Conservation (phyloP, 2,797 vertebrate genomes). For the Caiman crocodilus region DNA sequence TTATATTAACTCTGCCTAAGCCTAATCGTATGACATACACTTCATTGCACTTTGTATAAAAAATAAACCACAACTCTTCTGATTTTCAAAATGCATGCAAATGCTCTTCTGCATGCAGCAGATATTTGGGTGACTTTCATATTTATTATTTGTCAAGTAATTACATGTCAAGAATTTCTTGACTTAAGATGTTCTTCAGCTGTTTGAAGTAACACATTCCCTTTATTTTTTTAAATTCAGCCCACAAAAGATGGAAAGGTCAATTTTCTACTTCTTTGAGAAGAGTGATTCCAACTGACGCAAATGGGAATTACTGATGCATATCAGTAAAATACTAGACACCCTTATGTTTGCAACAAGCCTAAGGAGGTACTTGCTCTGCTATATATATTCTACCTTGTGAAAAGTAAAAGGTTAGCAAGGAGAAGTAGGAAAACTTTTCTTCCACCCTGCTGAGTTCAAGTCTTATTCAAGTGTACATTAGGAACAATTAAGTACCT, state of each 20-base stretch:
- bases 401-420: slow-evolving; percentile 3
- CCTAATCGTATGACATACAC: slow-evolving; percentile 2
- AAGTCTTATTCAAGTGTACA: slow-evolving; percentile 3
- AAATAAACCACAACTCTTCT: neutral
- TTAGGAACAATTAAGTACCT: neutral
- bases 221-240: slow-evolving; percentile 19
- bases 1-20: slow-evolving; percentile 40
- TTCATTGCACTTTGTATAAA: neutral
- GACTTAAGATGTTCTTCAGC: neutral
- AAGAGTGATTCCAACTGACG: neutral
- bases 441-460: neutral
- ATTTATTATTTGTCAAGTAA: neutral
- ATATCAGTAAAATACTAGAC: neutral
- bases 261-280: neutral
- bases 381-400: neutral
- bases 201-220: slow-evolving; percentile 3
- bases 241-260: neutral
- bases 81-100: neutral
- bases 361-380: neutral
- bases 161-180: neutral
- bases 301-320: neutral
- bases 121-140: neutral
- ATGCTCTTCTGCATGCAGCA: neutral
- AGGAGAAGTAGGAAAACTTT: neutral
- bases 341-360: slow-evolving; percentile 12